These are phyloP conservation scores for Arctia plantaginis DNA, from an alignment of 2,888 invertebrate genomes.

Conservation along the genomic window DNA sequence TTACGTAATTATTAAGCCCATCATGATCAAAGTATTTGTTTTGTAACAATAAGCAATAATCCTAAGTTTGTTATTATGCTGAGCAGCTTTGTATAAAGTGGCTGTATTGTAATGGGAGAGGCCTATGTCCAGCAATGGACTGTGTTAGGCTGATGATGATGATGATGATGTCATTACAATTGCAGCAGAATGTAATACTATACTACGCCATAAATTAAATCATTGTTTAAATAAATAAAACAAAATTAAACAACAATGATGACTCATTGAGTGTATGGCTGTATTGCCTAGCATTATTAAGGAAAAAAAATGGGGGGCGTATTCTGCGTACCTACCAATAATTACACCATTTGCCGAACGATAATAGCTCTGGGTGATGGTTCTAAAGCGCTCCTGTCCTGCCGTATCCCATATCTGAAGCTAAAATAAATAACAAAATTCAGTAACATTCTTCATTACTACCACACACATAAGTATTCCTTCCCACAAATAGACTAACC, in stretches of 20 bases:
- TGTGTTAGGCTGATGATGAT: too few relatives aligned
- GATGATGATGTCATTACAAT: background rate
- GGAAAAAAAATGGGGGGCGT: slow-evolving; percentile 39
- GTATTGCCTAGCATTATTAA: slow-evolving; percentile 17
- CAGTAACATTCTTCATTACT: slow-evolving; percentile 11
- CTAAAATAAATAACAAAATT: slow-evolving; percentile 73
- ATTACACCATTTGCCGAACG: slow-evolving; percentile 98
- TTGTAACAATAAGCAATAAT: background rate
- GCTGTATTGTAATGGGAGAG: too few relatives aligned
- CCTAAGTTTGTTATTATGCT: background rate
- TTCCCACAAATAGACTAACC: slow-evolving; percentile 85
- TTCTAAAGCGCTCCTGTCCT: slow-evolving; percentile 98
- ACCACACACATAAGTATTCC: slow-evolving; percentile 35
- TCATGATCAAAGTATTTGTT: too few relatives aligned
- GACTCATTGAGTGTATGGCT: slow-evolving; percentile 31
- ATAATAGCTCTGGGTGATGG: slow-evolving; percentile 98
- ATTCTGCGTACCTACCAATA: slow-evolving; percentile 87
- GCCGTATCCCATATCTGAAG: slow-evolving; percentile 99
- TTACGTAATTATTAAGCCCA: too few relatives aligned
- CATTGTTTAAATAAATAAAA: background rate
- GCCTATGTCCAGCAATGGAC: too few relatives aligned
- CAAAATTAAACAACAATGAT: slow-evolving; percentile 10
- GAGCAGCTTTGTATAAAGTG: background rate
- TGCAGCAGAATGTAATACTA: background rate
- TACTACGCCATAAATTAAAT: background rate